Base-by-base conservation (phyloP, 2,888 invertebrate genomes). In the Sesia bembeciformis region DNA sequence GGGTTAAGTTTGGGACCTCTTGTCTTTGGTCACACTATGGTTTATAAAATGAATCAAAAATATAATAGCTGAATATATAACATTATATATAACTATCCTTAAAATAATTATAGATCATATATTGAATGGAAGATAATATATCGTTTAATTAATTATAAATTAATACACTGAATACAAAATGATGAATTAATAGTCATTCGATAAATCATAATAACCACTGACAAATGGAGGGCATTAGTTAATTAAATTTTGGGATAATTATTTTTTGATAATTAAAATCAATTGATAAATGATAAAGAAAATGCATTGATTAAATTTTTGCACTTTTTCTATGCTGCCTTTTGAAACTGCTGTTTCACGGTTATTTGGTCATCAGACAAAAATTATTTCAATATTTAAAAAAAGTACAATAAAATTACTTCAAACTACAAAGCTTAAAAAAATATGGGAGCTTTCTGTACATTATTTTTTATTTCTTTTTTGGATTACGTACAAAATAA, bases 1-100 rank as follows among this genome's bases (percentile, higher is more conserved):
- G 86, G 86, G 85, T 65, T 75, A 73, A 69, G 65, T 71, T 65
- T 72, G 78, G 78, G 77, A 74, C 73, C 70, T 68, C 65, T 72
- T 73, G 67, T 64, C 70, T 46, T 74, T 72, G 71, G 70, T 70
- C n/a, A n/a, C n/a, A n/a, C 63, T 68, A 64, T 77, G 68, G 70
- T 76, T 81, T 74, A 74, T 66, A 65, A 65, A 60, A 23, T 23
- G 23, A 23, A 23, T 23, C 23, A 23, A 2, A 23, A 23, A 23
- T 23, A 23, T 23, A 23, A 23, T 23, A 23, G 23, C 23, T 23
- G 23, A 23, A 23, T n/a, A 23, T 1, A 23, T 23, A 23, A 23
- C 23, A 23, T 23, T 23, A 23, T 23, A 23, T 23, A 23, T 23
- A 23, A 23, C 23, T 23, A 23, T 23, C 23, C 1, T 23, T 23